Percentiles rank a stretch among this genome's conserved stretches.
Conservation (phyloP, 1,140 invertebrate species). For the Bacillus rossius region DNA sequence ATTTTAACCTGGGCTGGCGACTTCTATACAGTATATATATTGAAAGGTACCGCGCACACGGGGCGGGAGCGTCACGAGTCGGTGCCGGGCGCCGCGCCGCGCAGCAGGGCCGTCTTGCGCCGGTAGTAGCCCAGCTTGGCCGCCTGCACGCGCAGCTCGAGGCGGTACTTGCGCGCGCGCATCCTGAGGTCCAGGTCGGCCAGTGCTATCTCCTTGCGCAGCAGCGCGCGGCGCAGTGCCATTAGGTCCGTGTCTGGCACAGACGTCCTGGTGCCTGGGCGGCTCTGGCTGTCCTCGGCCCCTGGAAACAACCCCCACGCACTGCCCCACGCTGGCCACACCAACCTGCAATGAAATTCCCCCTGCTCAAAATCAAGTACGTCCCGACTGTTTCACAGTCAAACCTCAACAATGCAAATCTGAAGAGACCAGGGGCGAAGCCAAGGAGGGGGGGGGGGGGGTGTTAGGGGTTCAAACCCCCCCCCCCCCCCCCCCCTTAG, state of each 20-base stretch:
- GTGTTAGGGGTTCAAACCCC: no score
- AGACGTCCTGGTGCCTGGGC: not conserved
- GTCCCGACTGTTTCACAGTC: not conserved
- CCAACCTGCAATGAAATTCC: not conserved
- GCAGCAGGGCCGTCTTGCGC: not conserved
- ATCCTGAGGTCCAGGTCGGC: slow-evolving; percentile 5
- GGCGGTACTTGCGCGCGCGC: not conserved
- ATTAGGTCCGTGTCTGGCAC: not conserved
- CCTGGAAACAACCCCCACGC: not conserved
- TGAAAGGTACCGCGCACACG: no score
- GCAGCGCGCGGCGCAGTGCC: not conserved
- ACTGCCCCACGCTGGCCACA: not conserved
- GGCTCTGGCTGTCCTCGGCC: not conserved
- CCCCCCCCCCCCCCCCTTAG: no score
- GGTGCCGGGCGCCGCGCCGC: not conserved
- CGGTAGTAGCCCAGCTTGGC: slow-evolving; percentile 5
- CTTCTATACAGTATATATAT: no score
- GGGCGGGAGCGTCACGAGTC: no score
- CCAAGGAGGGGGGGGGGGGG: no score
- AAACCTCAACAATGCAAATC: no score
- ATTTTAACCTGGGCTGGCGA: no score
- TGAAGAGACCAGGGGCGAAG: no score
- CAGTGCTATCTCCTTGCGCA: not conserved
- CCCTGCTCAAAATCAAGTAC: not conserved
- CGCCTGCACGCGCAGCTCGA: slow-evolving; percentile 1